Base-by-base conservation (phyloP, 2,113 vertebrate genomes). In the Ptychochromis oligacanthus region DNA sequence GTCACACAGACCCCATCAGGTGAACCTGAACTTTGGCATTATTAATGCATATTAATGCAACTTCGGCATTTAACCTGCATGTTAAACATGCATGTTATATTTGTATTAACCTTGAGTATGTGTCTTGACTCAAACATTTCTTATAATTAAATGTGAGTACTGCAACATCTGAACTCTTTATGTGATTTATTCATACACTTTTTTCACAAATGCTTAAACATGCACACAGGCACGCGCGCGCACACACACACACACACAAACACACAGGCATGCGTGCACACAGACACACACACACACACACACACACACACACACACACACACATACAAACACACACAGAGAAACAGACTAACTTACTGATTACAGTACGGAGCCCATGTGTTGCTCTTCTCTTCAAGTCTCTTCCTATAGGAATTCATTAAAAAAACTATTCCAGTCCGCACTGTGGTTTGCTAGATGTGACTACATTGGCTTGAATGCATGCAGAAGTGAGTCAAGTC, bases 291-390 rank as follows among this genome's bases (percentile, higher is more conserved):
- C 36, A 38, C 36, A 38, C 38, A 40, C 38, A 40, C 10, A 12
- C 40, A 40, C 40, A 40, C 40, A 40, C 40, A 13, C 40, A 43
- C 11, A 4, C 38, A 74, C 11, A 70, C 28, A 79, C 24, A 70
- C 10, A 84, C 64, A 74, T 43, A 7, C 55, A 54, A 20, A 83
- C 70, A 56, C 34, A 49, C 57, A 22, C 13, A 1, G 11, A n/a
- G n/a, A n/a, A n/a, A n/a, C n/a, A n/a, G n/a, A n/a, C n/a, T n/a
- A n/a, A n/a, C n/a, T n/a, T n/a, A n/a, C 84, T 76, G 89, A 91
- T 93, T 91, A 93, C 64, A 87, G 46, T 24, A n/a, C 5, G 13
- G 62, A 77, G 84, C 88, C 91, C 89, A 89, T 81, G 88, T 75
- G 67, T 85, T 87, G n/a, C 57, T 76, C 55, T 60, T 75, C 76